Evolutionary conservation across 2,888 invertebrate species (phyloP).

Genomic region (Drosophila robusta): DNA sequence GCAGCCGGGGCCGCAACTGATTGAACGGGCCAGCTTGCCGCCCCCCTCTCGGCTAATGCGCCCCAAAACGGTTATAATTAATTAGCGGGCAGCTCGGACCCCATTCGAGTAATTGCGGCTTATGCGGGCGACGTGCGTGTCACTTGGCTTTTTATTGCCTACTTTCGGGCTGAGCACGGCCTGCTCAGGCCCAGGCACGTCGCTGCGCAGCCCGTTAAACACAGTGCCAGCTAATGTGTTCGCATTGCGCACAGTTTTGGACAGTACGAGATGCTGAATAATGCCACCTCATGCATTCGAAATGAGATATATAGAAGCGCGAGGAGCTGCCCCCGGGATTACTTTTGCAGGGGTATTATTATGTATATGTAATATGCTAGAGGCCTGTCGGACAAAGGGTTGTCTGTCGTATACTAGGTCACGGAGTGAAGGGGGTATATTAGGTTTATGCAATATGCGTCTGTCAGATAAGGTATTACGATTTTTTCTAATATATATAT

Average conservation of each 20-base stretch:
- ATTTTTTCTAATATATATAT: too few relatives aligned
- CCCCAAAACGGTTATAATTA: conserved; percentile 48
- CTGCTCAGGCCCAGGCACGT: conserved; percentile 33
- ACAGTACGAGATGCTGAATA: conserved; percentile 35
- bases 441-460: too few relatives aligned
- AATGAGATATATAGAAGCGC: too few relatives aligned
- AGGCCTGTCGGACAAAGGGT: too few relatives aligned
- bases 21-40: neutral
- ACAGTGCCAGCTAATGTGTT: conserved; percentile 53
- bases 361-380: too few relatives aligned
- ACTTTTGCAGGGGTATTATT: too few relatives aligned
- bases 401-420: too few relatives aligned
- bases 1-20: neutral
- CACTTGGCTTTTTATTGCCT: conserved; percentile 41
- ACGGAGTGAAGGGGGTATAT: too few relatives aligned
- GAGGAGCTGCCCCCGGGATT: too few relatives aligned
- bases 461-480: too few relatives aligned
- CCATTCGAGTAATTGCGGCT: conserved; percentile 46
- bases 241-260: conserved; percentile 36
- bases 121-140: conserved; percentile 27
- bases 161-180: conserved; percentile 25
- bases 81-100: conserved; percentile 28
- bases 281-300: conserved; percentile 46
- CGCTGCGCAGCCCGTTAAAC: conserved; percentile 34
- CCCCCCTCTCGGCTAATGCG: neutral